Percentiles rank a stretch among this genome's conserved stretches.
phyloP scores from a whole-genome alignment of 2,113 vertebrate species.

The Ondatra zibethicus region DNA sequence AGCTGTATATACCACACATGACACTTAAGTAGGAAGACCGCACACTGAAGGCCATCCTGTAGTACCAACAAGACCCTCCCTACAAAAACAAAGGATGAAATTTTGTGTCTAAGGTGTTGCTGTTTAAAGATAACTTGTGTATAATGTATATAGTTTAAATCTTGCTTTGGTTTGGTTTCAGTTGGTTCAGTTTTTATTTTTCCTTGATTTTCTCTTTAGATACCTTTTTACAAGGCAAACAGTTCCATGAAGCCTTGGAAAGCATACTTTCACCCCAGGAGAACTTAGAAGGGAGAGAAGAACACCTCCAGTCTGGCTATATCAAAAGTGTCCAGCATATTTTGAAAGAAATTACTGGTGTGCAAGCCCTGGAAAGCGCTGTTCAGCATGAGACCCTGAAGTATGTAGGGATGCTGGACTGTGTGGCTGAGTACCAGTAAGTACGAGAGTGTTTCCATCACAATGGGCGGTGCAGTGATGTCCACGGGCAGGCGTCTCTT shows the following conservation, averaged over 20 bases:
- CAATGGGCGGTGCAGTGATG: background rate
- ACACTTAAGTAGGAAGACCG: background rate
- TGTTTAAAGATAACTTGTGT: background rate
- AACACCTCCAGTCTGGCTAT: slow-evolving; percentile 86
- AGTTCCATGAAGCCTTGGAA: slow-evolving; percentile 93
- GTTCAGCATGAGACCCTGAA: slow-evolving; percentile 91
- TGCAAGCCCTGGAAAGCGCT: slow-evolving; percentile 93
- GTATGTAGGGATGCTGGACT: slow-evolving; percentile 95
- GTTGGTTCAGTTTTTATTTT: background rate
- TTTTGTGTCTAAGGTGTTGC: background rate
- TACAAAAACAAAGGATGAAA: background rate
- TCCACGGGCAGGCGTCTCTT: background rate
- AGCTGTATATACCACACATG: background rate
- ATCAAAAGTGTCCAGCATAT: slow-evolving; percentile 91
- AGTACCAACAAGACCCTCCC: background rate
- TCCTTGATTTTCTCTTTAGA: slow-evolving; percentile 85
- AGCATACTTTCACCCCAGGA: slow-evolving; percentile 84
- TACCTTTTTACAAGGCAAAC: slow-evolving; percentile 92
- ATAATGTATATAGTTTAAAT: background rate
- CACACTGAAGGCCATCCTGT: background rate
- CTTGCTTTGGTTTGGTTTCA: background rate
- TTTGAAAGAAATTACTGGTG: slow-evolving; percentile 89
- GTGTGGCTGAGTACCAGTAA: slow-evolving; percentile 95
- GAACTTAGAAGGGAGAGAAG: slow-evolving; percentile 54
- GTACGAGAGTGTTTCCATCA: slow-evolving; percentile 23